Base-by-base conservation (phyloP, 30 jellyfish, hydroid and myxozoan genomes). In the Nemopilema nomurai region DNA sequence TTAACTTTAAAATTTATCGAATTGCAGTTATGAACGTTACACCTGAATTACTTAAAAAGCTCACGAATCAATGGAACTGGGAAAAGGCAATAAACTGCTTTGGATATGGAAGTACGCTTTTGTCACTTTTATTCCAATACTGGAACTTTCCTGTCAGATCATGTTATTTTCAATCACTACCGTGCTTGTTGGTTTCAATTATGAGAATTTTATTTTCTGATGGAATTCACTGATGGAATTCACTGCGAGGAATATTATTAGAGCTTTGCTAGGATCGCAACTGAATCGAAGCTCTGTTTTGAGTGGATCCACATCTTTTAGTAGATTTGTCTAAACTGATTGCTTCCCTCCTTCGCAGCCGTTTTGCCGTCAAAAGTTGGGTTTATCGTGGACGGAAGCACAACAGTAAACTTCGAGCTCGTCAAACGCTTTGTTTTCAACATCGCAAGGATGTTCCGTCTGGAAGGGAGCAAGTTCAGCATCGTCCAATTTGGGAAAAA, bases 31-130 rank as follows among this genome's bases (percentile, higher is more conserved):
- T 85, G 87, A 77, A 75, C 71, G 63, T 85, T 26, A 4, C 87
- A 29, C 94, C 94, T 16, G 94, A 33, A 33, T 51, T 87, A 1
- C 76, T 87, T 49, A 76, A 76, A 51, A 77, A 63, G 24, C 62
- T 87, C n/a, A 57, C 89, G 49, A 28, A 78, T 19, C 89, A 78
- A 77, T 87, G 96, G 96, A 87, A 87, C 27, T 87, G 96, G 96
- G 90, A 76, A 53, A 76, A 77, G 33, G 86, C 88, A 1, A 29
- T 87, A 73, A 87, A 77, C 76, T 62, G 83, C 74, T 87, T 87
- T 49, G 96, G 85, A 7, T 87, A 87, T 32, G 96, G 88, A 76
- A 77, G 96, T 87, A 77, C 49, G 96, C 75, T 19, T 28, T n/a
- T 49, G 28, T 75, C 22, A 17, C 17, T 13, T 0, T 13, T 20